Conservation (phyloP, 2,113 vertebrate genomes). For the Muntiacus muntjak region DNA sequence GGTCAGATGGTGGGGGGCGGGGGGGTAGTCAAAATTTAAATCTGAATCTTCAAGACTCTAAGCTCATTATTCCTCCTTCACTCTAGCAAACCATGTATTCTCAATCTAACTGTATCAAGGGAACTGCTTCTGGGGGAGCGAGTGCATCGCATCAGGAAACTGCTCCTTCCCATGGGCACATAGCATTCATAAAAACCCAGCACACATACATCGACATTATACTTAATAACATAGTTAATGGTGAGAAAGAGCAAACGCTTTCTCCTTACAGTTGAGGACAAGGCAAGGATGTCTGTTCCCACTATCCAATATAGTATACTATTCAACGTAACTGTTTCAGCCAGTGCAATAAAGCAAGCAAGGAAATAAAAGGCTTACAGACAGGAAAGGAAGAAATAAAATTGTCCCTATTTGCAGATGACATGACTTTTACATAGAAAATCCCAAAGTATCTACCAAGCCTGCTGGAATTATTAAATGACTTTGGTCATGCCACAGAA, state of each 20-base stretch:
- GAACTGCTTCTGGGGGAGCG: background rate
- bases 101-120: background rate
- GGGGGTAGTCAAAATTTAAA: background rate
- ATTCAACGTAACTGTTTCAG: background rate
- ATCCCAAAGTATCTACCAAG: background rate
- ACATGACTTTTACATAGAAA: background rate
- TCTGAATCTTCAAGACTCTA: background rate
- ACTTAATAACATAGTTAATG: background rate
- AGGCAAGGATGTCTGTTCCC: background rate
- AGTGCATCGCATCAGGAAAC: background rate
- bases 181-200: background rate
- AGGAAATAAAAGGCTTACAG: background rate
- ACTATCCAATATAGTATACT: background rate
- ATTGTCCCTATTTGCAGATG: background rate
- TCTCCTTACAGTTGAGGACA: background rate
- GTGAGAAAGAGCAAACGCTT: background rate
- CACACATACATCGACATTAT: background rate
- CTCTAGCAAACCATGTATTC: background rate
- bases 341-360: background rate
- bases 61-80: background rate
- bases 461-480: background rate
- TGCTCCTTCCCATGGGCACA: background rate
- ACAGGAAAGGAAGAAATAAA: background rate
- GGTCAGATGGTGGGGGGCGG: background rate
- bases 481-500: background rate